Base-by-base conservation (phyloP, 2,113 vertebrate species). In the Eleginops maclovinus region DNA sequence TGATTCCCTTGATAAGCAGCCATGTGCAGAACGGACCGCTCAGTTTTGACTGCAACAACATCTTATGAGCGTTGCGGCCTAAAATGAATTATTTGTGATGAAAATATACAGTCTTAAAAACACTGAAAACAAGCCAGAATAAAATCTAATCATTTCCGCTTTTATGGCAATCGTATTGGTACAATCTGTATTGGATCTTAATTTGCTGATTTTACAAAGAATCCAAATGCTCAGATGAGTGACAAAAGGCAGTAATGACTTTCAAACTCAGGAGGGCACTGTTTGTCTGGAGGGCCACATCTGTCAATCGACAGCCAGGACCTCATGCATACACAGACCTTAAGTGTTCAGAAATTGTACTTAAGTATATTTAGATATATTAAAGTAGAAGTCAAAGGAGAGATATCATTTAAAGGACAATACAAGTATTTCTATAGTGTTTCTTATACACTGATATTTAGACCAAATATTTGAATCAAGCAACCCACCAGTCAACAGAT, bases 191-290 rank as follows among this genome's bases (percentile, higher is more conserved):
- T 4, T 2, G 4, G 21, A 9, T 55, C 43, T 40, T 75, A 19
- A 50, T 31, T 19, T 15, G 10, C 31, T 31, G 41, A 43, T 56
- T 3, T 53, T 3, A 2, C 11, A 36, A 21, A 12, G 12, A 50
- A 56, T 26, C 2, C 19, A 44, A 61, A n/a, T 14, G 16, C 15
- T 40, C 11, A 13, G 24, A 43, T 41, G 2, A 43, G 1, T 36
- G 21, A 62, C 49, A 5, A 65, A 36, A 59, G 58, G 60, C 75
- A 86, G 56, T 72, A 54, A 44, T 31, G 4, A 4, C 15, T 61
- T 28, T 85, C 26, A 10, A 77, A 70, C 90, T 85, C 59, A 71
- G 63, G 88, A 47, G 88, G 86, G 86, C 79, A 49, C 87, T 85
- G 83, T 84, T 86, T 88, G 58, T 61, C 72, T 78, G 44, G 12